These are phyloP conservation scores for Pempheris klunzingeri DNA, from an alignment of 2,797 vertebrate species.

Conservation along the genomic window DNA sequence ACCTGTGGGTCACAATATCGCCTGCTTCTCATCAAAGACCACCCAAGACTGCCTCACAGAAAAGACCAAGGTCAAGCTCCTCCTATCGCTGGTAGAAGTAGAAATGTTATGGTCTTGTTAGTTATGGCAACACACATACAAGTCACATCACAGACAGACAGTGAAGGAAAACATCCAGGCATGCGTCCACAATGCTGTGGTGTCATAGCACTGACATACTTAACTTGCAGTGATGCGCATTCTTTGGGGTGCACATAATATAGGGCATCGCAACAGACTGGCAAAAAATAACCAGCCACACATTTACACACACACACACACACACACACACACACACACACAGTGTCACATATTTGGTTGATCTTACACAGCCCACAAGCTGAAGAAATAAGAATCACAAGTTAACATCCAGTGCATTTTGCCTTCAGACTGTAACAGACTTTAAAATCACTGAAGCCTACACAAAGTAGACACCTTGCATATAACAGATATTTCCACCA, in stretches of 20 bases:
- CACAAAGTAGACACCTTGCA: background rate
- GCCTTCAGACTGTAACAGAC: background rate
- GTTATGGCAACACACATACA: constrained; percentile 32
- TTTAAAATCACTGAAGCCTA: background rate
- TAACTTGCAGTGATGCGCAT: constrained; percentile 6
- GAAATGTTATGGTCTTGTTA: constrained; percentile 56
- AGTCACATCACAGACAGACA: constrained; percentile 8
- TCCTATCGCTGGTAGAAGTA: constrained; percentile 55
- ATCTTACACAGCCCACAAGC: constrained; percentile 2
- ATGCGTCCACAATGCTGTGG: constrained; percentile 14
- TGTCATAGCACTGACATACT: constrained; percentile 22
- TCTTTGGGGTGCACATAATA: constrained; percentile 9
- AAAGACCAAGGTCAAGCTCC: constrained; percentile 54
- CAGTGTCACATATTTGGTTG: background rate
- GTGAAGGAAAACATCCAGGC: constrained; percentile 11
- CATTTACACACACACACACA: background rate
- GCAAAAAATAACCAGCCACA: constrained; percentile 33
- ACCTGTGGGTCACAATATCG: constrained; percentile 58
- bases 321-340: background rate
- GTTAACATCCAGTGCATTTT: background rate
- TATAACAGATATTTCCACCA: background rate
- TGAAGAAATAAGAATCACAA: constrained; percentile 18
- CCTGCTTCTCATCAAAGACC: constrained; percentile 61
- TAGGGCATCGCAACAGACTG: constrained; percentile 9
- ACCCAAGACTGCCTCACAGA: constrained; percentile 36